Evolutionary conservation across 2,888 invertebrate genomes (phyloP), one percentile per base, ranked within the genome.

Genomic region (Zelleria hepariella): DNA sequence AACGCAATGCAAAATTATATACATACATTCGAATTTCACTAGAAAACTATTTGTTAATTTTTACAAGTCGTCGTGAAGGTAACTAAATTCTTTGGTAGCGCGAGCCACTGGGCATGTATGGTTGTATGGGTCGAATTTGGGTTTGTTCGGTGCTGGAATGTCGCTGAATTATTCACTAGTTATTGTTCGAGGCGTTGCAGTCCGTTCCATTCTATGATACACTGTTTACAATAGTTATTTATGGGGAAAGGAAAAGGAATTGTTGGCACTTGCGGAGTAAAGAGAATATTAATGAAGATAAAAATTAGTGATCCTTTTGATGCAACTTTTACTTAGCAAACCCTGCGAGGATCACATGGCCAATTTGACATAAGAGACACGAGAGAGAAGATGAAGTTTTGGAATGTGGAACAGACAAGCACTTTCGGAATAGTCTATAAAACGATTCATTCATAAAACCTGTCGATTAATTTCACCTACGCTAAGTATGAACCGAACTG

Each of bases 71-170:
- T 73, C 73, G 75, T 79, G 83, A 85, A 82, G 87, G 86, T 88
- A 88, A 88, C 87, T 80, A 78, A 79, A 85, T 74, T 88, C 87
- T 88, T 88, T 88, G 87, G 87, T 88, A 84, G 86, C 80, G 76
- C 82, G 80, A 81, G 81, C 80, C 80, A 73, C 75, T 67, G 69
- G 74, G 74, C 74, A 73, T 71, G 69, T 66, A 66, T 58, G 18
- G 49, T 73, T 71, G 69, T 66, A 66, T 58, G 18, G 49, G 49
- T 49, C 20, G 49, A 4, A 18, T 7, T 26, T n/a, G 8, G 10
- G 71, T 66, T 63, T 67, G 64, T 64, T 66, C 65, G 63, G 62
- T 15, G 69, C 68, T 75, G 78, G 82, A 79, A 80, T 80, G 78
- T 74, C 61, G 65, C 69, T 71, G 73, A 72, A 72, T 73, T 79